Percentiles rank a stretch among this genome's conserved stretches.
Conservation (phyloP, 2,113 vertebrate species). For the Lynx canadensis region DNA sequence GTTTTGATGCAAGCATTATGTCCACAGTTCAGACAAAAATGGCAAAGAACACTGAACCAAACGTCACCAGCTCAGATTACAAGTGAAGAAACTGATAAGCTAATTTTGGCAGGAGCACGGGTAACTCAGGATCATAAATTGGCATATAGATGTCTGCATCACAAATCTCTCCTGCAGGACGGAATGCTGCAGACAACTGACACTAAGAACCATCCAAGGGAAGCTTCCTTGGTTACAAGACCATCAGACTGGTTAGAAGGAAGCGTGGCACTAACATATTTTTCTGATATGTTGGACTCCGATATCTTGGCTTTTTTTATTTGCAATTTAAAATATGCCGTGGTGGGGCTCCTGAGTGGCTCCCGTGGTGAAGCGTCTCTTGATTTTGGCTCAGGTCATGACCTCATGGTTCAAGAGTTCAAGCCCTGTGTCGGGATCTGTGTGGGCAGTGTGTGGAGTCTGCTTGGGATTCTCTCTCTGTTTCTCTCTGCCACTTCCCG, state of each 20-base stretch:
- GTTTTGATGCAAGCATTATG: constrained; percentile 10
- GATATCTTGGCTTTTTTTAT: constrained; percentile 61
- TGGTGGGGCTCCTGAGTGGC: background rate
- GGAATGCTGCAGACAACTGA: background rate
- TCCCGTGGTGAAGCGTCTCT: too few relatives aligned
- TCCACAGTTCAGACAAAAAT: background rate
- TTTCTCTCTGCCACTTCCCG: too few relatives aligned
- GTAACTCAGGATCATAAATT: background rate
- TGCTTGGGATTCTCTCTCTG: too few relatives aligned
- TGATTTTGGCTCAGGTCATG: too few relatives aligned
- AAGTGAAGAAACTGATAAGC: background rate
- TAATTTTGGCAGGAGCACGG: background rate
- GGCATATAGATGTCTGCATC: background rate
- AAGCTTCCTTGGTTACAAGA: constrained; percentile 28
- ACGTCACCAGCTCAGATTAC: background rate
- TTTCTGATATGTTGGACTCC: constrained; percentile 9
- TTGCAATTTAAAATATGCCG: constrained; percentile 67
- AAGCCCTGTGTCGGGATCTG: too few relatives aligned
- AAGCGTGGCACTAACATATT: background rate
- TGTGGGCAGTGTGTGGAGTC: too few relatives aligned
- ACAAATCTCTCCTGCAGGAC: background rate
- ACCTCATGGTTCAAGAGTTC: too few relatives aligned
- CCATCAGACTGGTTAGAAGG: constrained; percentile 9
- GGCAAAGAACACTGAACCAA: background rate
- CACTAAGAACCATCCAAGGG: background rate